A percentile compares a stretch with the other conserved stretches of the same genome.
These are phyloP conservation scores for Xestobium rufovillosum DNA, from an alignment of 2,888 invertebrate genomes.

Conservation along the genomic window DNA sequence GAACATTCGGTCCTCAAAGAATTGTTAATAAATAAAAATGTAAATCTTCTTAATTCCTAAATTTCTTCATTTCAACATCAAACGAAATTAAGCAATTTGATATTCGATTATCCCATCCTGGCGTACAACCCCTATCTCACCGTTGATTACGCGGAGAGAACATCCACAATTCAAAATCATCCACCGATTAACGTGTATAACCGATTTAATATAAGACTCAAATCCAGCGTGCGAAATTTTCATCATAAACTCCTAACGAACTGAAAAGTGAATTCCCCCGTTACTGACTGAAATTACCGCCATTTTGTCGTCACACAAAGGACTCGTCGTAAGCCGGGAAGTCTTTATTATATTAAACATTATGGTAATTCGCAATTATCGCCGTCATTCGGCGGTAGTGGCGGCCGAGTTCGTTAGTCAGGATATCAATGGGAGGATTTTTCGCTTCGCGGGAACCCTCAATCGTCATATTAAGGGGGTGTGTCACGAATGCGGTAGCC, in stretches of 20 bases:
- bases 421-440: conserved; percentile 23
- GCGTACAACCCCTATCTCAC: too few relatives aligned
- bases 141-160: too few relatives aligned
- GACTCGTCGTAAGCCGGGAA: conserved; percentile 29
- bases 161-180: too few relatives aligned
- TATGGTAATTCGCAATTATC: conserved; percentile 38
- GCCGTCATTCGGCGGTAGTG: conserved; percentile 29
- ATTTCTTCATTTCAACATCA: too few relatives aligned
- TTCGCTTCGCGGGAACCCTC: conserved; percentile 22
- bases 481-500: too few relatives aligned
- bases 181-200: too few relatives aligned
- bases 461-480: too few relatives aligned
- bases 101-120: too few relatives aligned
- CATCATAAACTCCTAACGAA: conserved; percentile 36
- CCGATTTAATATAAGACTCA: conserved; percentile 33
- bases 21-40: too few relatives aligned
- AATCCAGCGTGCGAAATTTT: conserved; percentile 29
- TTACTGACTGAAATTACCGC: conserved; percentile 34
- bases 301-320: conserved; percentile 36
- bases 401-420: conserved; percentile 24
- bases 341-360: conserved; percentile 38
- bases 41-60: too few relatives aligned
- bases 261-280: conserved; percentile 34
- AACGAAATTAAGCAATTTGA: too few relatives aligned
- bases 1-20: too few relatives aligned